Base-by-base conservation (phyloP, 2,797 vertebrate genomes). In the Acestrorhynchus altus region DNA sequence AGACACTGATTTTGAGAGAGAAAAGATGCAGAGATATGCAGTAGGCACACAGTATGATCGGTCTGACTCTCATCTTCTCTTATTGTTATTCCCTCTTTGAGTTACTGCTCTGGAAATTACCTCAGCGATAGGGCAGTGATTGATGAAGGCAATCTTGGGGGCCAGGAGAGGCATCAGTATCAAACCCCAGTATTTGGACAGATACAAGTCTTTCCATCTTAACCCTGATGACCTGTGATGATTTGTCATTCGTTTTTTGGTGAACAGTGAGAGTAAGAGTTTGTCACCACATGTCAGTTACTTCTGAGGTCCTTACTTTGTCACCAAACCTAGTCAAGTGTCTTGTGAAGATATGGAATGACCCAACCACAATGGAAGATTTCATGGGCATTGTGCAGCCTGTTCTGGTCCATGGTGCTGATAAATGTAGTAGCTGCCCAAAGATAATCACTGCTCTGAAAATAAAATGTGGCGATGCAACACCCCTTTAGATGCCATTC, bases 111-210 rank as follows among this genome's bases (percentile, higher is more conserved):
- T 49, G 63, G 42, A 68, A 31, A 88, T 86, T 88, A 89, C 84
- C 82, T 87, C 82, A 78, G 85, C 82, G 72, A 87, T 82, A 89
- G 79, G 78, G 83, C 86, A 87, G 89, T 89, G 83, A 92, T 88
- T 84, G 90, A 92, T 92, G 86, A 89, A 83, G 83, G 72, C 85
- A 89, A 87, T 87, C 80, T 87, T 47, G 35, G 64, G 22, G 73
- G 71, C 75, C 35, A 54, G 67, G 31, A 71, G 66, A 74, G 71
- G 72, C 61, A 26, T 54, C 59, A 46, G 39, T 47, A 69, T 59
- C 40, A 46, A 51, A 40, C 12, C 51, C 18, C 8, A 59, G 35
- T 9, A 44, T 60, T 74, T 28, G n/a, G 69, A 65, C 24, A 64
- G 28, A 72, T 70, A 56, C 61, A 69, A 54, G 56, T 47, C 46